These are phyloP conservation scores for Oncorhynchus clarkii DNA, from an alignment of 2,113 vertebrate species.

Conservation along the genomic window DNA sequence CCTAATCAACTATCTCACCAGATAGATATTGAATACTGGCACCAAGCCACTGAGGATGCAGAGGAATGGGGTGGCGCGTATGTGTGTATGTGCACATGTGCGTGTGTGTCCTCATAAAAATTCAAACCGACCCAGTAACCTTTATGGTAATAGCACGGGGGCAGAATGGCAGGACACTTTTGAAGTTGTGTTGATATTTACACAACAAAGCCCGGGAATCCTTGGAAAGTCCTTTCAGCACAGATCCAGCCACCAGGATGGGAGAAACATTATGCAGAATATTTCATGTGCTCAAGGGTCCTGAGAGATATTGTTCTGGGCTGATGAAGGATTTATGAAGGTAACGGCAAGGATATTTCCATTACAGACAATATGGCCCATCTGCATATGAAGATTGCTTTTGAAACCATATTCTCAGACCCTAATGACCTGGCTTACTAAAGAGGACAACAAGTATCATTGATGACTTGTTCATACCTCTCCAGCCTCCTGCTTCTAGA, in stretches of 20 bases:
- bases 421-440: background rate
- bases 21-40: slow-evolving; percentile 19
- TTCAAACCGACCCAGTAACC: slow-evolving; percentile 24
- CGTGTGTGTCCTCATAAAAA: slow-evolving; percentile 8
- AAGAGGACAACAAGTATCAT: background rate
- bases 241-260: background rate
- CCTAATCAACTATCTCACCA: slow-evolving; percentile 23
- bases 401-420: background rate
- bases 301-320: slow-evolving; percentile 24
- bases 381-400: slow-evolving; percentile 2
- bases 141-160: slow-evolving; percentile 38
- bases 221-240: slow-evolving; percentile 26
- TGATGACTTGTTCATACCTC: background rate
- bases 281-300: slow-evolving; percentile 33
- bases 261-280: slow-evolving; percentile 45
- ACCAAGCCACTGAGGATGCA: background rate
- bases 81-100: no score
- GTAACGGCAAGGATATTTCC: slow-evolving; percentile 11
- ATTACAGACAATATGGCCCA: background rate
- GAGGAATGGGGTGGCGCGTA: background rate
- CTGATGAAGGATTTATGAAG: slow-evolving; percentile 1
- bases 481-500: background rate
- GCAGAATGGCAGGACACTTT: slow-evolving; percentile 7
- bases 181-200: slow-evolving; percentile 51
- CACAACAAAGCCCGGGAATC: slow-evolving; percentile 56